phyloP scores from a whole-genome alignment of 2,113 vertebrate species.

The Hoplias malabaricus region DNA sequence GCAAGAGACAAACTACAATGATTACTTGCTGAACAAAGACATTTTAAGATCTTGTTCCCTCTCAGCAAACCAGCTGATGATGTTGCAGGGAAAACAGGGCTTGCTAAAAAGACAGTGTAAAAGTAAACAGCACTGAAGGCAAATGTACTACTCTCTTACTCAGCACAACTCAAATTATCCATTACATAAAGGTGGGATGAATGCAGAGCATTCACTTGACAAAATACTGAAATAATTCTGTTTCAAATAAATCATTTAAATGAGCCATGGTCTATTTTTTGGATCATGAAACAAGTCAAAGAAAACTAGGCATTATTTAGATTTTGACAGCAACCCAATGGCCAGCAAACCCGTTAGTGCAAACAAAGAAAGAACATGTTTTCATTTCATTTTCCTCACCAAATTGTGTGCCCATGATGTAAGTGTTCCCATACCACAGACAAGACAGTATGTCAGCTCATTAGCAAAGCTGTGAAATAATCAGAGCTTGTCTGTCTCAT shows the following conservation, averaged over 20 bases:
- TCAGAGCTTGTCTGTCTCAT: neutral
- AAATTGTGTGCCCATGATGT: neutral
- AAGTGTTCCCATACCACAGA: neutral
- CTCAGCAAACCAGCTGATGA: constrained; percentile 29
- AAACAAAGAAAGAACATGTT: neutral
- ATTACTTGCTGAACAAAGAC: constrained; percentile 58
- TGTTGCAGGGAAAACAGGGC: constrained; percentile 21
- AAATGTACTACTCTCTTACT: neutral
- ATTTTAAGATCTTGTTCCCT: constrained; percentile 39
- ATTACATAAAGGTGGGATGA: neutral
- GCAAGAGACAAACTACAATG: constrained; percentile 50
- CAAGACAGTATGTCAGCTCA: neutral
- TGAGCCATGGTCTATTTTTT: neutral
- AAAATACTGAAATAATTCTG: neutral
- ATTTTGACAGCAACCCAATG: neutral
- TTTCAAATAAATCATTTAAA: neutral
- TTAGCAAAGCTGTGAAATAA: neutral
- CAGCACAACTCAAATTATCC: neutral
- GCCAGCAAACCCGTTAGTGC: neutral
- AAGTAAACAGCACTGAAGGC: neutral
- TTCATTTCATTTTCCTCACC: neutral
- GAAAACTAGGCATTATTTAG: neutral
- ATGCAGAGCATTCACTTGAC: neutral
- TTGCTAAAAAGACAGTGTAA: constrained; percentile 7
- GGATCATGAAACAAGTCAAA: neutral